These are phyloP conservation scores for Caligus rogercresseyi DNA, from an alignment of 1,140 invertebrate genomes.

Conservation along the genomic window DNA sequence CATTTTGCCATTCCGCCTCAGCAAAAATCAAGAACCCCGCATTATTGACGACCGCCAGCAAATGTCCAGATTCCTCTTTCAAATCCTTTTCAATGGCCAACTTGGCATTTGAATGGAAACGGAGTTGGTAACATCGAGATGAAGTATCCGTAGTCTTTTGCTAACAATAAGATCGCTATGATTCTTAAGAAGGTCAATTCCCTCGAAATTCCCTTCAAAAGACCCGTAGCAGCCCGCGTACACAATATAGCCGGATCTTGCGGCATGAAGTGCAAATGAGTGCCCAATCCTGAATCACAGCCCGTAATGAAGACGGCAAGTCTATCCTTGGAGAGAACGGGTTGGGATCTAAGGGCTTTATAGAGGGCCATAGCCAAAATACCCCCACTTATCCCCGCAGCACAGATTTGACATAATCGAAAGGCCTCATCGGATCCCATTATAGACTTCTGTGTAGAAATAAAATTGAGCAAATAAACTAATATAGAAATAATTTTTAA, in stretches of 20 bases:
- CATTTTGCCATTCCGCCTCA: constrained; percentile 13
- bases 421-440: no score
- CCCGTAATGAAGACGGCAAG: constrained; percentile 13
- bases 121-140: constrained; percentile 11
- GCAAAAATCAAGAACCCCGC: constrained; percentile 15
- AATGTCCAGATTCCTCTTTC: background rate
- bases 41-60: constrained; percentile 18
- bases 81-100: background rate
- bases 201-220: background rate
- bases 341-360: background rate
- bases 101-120: background rate
- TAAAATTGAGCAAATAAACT: no score
- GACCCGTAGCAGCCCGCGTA: background rate
- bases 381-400: no score
- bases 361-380: background rate
- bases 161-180: background rate
- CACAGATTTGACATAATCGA: no score
- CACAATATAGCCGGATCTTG: background rate
- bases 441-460: no score
- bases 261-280: constrained; percentile 11
- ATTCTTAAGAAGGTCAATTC: background rate
- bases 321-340: background rate
- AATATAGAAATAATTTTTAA: no score
- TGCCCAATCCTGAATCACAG: constrained; percentile 18
- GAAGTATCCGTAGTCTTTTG: constrained; percentile 1